phyloP scores from a whole-genome alignment of 2,888 invertebrate species.

The Petrophora chlorosata region DNA sequence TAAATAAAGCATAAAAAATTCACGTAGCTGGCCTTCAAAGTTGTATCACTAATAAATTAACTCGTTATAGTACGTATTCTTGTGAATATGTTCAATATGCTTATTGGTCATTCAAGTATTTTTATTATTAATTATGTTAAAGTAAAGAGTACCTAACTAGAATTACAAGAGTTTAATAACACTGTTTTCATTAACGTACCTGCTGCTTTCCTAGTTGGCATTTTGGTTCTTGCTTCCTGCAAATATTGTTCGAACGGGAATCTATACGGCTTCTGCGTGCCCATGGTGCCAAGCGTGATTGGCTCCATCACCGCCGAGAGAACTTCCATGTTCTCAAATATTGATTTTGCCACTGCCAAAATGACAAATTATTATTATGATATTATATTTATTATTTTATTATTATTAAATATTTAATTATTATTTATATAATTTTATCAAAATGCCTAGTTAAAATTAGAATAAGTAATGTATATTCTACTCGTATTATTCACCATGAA shows the following conservation, averaged over 20 bases:
- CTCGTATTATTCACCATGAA: too few relatives aligned
- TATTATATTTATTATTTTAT: too few relatives aligned
- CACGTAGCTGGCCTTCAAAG: constrained; percentile 17
- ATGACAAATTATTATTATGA: neutral
- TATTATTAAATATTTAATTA: too few relatives aligned
- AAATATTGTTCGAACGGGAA: constrained; percentile 74
- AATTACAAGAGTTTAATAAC: too few relatives aligned
- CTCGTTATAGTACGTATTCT: neutral
- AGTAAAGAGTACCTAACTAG: too few relatives aligned
- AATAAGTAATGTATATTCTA: too few relatives aligned
- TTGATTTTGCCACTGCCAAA: constrained; percentile 66
- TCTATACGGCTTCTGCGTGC: constrained; percentile 76
- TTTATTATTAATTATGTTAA: too few relatives aligned
- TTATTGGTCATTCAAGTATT: too few relatives aligned
- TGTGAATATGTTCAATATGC: too few relatives aligned
- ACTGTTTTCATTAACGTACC: too few relatives aligned
- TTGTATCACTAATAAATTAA: neutral
- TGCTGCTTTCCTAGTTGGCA: constrained; percentile 74
- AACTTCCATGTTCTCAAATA: constrained; percentile 72
- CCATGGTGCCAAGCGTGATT: constrained; percentile 73
- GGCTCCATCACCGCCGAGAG: constrained; percentile 69
- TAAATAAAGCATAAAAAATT: constrained; percentile 14
- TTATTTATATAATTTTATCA: too few relatives aligned
- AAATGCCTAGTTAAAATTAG: too few relatives aligned
- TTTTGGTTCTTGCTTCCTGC: constrained; percentile 73